phyloP scores from a whole-genome alignment of 37 sponge, comb jelly and placozoan genomes.

The Cliona cf. orientalis region DNA sequence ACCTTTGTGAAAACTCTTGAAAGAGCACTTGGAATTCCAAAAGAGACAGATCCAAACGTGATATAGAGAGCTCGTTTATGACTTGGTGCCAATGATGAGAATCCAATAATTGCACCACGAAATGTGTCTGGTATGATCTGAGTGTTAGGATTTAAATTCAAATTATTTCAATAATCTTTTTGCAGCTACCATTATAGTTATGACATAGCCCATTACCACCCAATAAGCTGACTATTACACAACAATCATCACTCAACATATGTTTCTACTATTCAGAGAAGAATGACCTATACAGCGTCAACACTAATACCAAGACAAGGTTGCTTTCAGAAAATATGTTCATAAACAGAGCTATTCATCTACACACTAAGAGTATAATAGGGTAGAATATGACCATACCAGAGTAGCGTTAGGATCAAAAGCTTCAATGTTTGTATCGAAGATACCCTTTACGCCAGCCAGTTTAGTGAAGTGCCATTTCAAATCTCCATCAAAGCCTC shows the following conservation, averaged over 20 bases:
- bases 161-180: too few species aligned
- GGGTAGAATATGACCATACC: too few species aligned
- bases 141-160: not conserved
- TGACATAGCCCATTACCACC: too few species aligned
- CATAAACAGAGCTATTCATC: too few species aligned
- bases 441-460: conserved; percentile 18
- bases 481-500: not conserved
- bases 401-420: not conserved
- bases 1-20: conserved; percentile 33
- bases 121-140: conserved; percentile 28
- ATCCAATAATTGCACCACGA: conserved; percentile 35
- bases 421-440: not conserved
- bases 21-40: conserved; percentile 40
- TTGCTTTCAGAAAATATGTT: too few species aligned
- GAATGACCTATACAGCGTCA: too few species aligned
- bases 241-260: too few species aligned
- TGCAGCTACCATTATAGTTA: too few species aligned
- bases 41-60: conserved; percentile 32
- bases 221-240: too few species aligned
- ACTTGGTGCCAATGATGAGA: conserved; percentile 16
- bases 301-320: too few species aligned
- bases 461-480: conserved; percentile 26
- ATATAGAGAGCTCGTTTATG: conserved; percentile 31
- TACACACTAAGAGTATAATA: too few species aligned
- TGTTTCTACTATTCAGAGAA: too few species aligned